A percentile compares a stretch with the other conserved stretches of the same genome.
Conservation (phyloP, 2,888 invertebrate species). For the Candidula unifasciata region DNA sequence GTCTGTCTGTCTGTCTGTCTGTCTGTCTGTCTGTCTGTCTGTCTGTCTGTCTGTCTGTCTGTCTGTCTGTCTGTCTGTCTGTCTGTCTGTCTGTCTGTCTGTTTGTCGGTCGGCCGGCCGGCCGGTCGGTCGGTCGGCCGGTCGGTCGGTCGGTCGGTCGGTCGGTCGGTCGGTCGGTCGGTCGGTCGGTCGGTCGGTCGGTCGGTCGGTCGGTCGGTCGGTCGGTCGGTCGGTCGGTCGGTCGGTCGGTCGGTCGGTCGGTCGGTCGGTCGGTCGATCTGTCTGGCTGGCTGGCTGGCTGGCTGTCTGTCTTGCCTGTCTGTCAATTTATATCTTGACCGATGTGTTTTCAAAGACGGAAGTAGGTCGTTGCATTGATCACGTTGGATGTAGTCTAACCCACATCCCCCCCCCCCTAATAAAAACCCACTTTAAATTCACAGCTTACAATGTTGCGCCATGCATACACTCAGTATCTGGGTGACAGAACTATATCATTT, state of each 20-base stretch:
- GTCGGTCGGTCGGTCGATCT: conserved; percentile 12
- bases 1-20: conserved; percentile 19
- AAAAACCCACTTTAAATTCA: too few relatives aligned
- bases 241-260: conserved; percentile 19
- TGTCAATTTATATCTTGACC: too few relatives aligned
- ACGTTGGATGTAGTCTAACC: too few relatives aligned
- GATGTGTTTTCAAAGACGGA: too few relatives aligned
- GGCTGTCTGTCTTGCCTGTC: too few relatives aligned
- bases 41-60: conserved; percentile 19
- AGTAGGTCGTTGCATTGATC: too few relatives aligned
- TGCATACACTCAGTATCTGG: too few relatives aligned
- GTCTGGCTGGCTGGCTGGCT: too few relatives aligned
- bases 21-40: conserved; percentile 19
- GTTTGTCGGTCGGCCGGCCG: conserved; percentile 22
- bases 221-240: conserved; percentile 19
- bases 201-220: conserved; percentile 22
- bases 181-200: conserved; percentile 26
- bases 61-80: conserved; percentile 19
- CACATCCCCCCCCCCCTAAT: too few relatives aligned
- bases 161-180: conserved; percentile 30
- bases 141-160: conserved; percentile 30
- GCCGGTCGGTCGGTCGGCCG: conserved; percentile 26
- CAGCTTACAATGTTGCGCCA: too few relatives aligned
- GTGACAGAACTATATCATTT: too few relatives aligned
- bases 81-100: conserved; percentile 19